These are phyloP conservation scores for Drosophila phalerata DNA, from an alignment of 2,888 invertebrate species.

Conservation along the genomic window DNA sequence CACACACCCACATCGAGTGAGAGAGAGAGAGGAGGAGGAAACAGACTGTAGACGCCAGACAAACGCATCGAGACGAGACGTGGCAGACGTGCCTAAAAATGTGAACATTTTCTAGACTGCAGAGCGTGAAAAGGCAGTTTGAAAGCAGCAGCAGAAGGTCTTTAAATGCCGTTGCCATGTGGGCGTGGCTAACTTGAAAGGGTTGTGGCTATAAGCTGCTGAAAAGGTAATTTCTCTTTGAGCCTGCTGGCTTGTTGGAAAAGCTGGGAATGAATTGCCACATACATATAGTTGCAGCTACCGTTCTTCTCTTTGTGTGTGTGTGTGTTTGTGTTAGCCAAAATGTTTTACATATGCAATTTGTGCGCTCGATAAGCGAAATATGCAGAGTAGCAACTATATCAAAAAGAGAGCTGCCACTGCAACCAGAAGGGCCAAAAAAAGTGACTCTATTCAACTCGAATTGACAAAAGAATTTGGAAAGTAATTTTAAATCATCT, in stretches of 20 bases:
- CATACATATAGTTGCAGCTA: slow-evolving; percentile 39
- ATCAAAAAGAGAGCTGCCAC: slow-evolving; percentile 35
- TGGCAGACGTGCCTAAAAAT: slow-evolving; percentile 78
- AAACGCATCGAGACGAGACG: slow-evolving; percentile 61
- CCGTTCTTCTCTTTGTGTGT: neutral
- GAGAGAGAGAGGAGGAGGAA: slow-evolving; percentile 8
- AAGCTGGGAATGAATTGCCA: slow-evolving; percentile 69
- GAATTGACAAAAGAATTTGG: slow-evolving; percentile 46
- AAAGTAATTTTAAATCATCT: neutral
- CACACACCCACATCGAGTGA: slow-evolving; percentile 18
- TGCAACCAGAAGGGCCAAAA: neutral
- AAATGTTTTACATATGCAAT: slow-evolving; percentile 66
- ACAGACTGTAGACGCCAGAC: slow-evolving; percentile 34
- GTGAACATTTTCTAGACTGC: slow-evolving; percentile 65
- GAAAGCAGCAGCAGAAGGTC: slow-evolving; percentile 31
- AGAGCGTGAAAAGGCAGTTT: slow-evolving; percentile 75
- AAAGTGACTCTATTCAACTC: neutral
- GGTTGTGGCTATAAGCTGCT: slow-evolving; percentile 49
- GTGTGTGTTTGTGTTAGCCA: slow-evolving; percentile 21
- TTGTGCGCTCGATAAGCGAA: slow-evolving; percentile 65
- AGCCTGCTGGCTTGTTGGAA: slow-evolving; percentile 33
- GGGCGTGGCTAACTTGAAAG: slow-evolving; percentile 59
- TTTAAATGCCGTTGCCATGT: slow-evolving; percentile 41
- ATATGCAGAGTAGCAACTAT: slow-evolving; percentile 72
- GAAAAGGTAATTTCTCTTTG: slow-evolving; percentile 72